These are phyloP conservation scores for Leontocebus nigricollis DNA, from an alignment of 2,797 vertebrate genomes.

Conservation along the genomic window DNA sequence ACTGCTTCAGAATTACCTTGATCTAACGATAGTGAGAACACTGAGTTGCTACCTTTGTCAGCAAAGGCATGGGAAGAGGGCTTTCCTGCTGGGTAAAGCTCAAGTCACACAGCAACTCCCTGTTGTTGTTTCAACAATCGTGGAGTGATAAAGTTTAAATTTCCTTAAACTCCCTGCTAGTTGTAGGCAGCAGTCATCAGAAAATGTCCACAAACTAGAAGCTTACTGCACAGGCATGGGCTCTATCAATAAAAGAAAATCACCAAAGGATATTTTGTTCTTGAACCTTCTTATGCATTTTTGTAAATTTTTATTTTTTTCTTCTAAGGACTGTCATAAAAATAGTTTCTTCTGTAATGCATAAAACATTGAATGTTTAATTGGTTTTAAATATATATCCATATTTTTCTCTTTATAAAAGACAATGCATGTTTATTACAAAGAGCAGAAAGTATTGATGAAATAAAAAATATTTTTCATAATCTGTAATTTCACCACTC, in stretches of 20 bases:
- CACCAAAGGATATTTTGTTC: neutral
- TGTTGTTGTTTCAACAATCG: neutral
- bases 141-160: neutral
- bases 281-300: neutral
- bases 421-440: neutral
- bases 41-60: neutral
- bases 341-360: neutral
- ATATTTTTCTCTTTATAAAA: neutral
- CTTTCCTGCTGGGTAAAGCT: neutral
- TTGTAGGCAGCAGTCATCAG: neutral
- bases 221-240: neutral
- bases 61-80: neutral
- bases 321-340: neutral
- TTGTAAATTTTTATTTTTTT: neutral
- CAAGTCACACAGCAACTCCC: neutral
- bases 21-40: neutral
- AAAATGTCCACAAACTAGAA: neutral
- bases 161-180: neutral
- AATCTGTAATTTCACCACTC: neutral
- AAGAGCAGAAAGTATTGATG: neutral
- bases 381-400: constrained; percentile 3
- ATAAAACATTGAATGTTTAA: neutral
- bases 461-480: too few species aligned
- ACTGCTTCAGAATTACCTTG: neutral
- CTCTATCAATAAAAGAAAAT: neutral